phyloP scores from a whole-genome alignment of 2,113 vertebrate genomes.

The Chauna torquata region DNA sequence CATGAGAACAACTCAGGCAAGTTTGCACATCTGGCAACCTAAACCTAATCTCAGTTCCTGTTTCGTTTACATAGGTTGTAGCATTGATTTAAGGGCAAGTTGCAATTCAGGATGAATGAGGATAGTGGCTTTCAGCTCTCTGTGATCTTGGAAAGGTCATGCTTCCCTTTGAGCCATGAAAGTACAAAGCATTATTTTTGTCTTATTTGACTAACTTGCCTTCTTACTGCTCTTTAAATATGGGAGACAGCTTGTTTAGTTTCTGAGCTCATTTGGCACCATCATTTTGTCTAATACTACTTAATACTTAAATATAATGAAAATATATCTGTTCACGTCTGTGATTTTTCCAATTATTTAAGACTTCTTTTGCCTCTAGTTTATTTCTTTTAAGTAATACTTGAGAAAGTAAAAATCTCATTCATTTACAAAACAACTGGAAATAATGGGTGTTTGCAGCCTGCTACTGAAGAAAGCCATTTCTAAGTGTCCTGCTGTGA shows the following conservation, averaged over 20 bases:
- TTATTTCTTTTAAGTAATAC: constrained; percentile 21
- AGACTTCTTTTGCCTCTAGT: neutral
- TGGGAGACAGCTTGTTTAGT: neutral
- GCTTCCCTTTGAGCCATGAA: neutral
- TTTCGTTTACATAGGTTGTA: neutral
- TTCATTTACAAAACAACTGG: constrained; percentile 45
- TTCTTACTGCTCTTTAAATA: neutral
- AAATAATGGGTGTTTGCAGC: constrained; percentile 53
- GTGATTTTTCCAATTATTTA: neutral
- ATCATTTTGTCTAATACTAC: neutral
- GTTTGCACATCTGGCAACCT: neutral
- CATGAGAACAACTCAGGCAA: neutral
- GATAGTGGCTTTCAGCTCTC: neutral
- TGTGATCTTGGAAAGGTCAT: neutral
- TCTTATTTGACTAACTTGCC: neutral
- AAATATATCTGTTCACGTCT: neutral
- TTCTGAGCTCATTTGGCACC: neutral
- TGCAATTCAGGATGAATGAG: neutral
- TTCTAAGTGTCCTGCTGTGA: constrained; percentile 67
- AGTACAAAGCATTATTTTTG: neutral
- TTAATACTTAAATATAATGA: neutral
- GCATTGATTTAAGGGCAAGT: neutral
- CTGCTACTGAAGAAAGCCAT: constrained; percentile 50
- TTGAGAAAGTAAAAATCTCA: constrained; percentile 37
- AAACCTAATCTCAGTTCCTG: neutral